Conservation (phyloP, 2,888 invertebrate species). For the Oscheius sp. region DNA sequence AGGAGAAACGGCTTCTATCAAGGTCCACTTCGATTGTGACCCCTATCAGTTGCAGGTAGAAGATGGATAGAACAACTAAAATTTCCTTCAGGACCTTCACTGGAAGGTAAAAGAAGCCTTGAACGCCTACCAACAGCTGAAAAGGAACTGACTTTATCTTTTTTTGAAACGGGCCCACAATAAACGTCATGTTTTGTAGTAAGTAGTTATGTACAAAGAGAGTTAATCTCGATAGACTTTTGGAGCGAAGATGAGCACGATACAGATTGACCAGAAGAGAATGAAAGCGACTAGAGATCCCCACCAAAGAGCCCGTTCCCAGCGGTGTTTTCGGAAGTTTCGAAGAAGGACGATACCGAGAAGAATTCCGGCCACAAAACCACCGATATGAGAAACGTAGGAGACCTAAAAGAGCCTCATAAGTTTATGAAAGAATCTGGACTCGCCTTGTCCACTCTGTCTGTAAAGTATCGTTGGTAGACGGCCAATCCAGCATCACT, state of each 20-base stretch:
- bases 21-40: slow-evolving; percentile 19
- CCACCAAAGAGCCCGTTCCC: slow-evolving; percentile 88
- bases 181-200: slow-evolving; percentile 15
- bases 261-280: slow-evolving; percentile 58
- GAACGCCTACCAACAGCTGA: slow-evolving; percentile 38
- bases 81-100: slow-evolving; percentile 41
- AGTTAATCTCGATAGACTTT: slow-evolving; percentile 7
- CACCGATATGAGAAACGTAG: slow-evolving; percentile 92
- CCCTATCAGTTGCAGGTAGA: slow-evolving; percentile 16
- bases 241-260: slow-evolving; percentile 58
- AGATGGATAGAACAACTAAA: neutral
- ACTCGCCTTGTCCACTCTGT: slow-evolving; percentile 68
- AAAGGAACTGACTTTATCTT: slow-evolving; percentile 10
- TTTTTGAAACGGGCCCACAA: neutral
- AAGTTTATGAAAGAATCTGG: neutral
- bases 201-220: slow-evolving; percentile 1
- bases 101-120: slow-evolving; percentile 53
- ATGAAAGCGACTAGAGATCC: slow-evolving; percentile 79
- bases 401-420: slow-evolving; percentile 80
- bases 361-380: slow-evolving; percentile 87
- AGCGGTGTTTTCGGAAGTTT: slow-evolving; percentile 79
- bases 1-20: neutral
- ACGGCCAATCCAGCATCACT: slow-evolving; percentile 90
- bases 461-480: slow-evolving; percentile 85
- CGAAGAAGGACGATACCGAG: slow-evolving; percentile 87